Base-by-base conservation (phyloP, 2,113 vertebrate genomes). In the Baryphthengus martii region DNA sequence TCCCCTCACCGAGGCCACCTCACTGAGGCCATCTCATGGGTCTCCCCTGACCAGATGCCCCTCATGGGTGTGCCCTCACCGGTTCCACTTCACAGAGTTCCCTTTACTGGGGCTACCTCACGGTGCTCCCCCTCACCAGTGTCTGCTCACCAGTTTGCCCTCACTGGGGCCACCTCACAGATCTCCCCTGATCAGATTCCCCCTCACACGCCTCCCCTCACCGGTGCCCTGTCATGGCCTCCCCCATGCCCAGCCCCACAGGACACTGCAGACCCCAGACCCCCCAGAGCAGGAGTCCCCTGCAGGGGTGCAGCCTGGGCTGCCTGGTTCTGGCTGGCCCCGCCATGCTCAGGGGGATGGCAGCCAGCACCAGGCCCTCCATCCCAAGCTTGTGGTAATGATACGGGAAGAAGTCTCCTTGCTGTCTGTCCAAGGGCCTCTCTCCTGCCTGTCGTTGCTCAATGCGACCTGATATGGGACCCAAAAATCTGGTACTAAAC, bases 371-470 rank as follows among this genome's bases (percentile, higher is more conserved):
- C 7, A 19, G 12, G 5, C 21, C 40, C 44, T 71, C 55, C 55
- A n/a, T 70, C 37, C 47, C 1, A 1, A 24, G 31, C 18, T 24
- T n/a, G 26, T 9, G 39, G 8, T n/a, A 23, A 7, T 1, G 4
- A 7, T 3, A 29, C 0, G 1, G 39, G 23, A 18, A 6, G 21
- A 11, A 20, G 24, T n/a, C 42, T 13, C 28, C 52, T 14, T 25
- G n/a, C 31, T 45, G 4, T 13, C 12, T 20, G 21, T 31, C 23
- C 4, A 1, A 68, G 28, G 8, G 33, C 6, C 31, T 26, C 14
- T 10, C 24, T 59, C 21, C 62, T 24, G 5, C 24, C 26, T 0
- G 0, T 29, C 23, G 4, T 33, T 7, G 28, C 40, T 45, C 52
- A 6, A 25, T 24, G 14, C 2, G 1, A 19, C 31, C 9, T 1